These are phyloP conservation scores for Tetropium fuscum DNA, from an alignment of 2,888 invertebrate genomes.

Conservation along the genomic window DNA sequence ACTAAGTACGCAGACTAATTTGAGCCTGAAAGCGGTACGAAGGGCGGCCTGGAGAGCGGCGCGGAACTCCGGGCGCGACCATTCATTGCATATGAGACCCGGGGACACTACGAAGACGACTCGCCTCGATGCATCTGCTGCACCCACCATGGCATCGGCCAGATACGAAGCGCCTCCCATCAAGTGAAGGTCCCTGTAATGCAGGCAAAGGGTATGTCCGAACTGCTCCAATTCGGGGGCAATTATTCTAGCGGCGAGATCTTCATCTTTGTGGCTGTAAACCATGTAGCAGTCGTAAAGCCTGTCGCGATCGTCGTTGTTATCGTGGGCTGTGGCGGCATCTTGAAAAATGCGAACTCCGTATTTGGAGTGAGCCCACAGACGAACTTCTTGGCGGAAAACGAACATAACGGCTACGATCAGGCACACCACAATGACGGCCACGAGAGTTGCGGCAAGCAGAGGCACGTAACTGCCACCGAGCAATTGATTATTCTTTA, in stretches of 20 bases:
- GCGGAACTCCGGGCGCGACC: conserved; percentile 85
- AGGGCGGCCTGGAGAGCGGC: conserved; percentile 84
- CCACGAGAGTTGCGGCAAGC: conserved; percentile 77
- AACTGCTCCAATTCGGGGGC: conserved; percentile 81
- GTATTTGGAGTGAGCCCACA: conserved; percentile 85
- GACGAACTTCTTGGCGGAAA: conserved; percentile 81
- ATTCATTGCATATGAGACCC: conserved; percentile 85
- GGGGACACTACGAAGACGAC: conserved; percentile 85
- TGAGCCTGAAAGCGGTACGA: conserved; percentile 75
- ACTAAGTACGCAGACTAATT: conserved; percentile 72
- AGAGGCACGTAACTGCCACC: conserved; percentile 82
- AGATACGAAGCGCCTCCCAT: conserved; percentile 74
- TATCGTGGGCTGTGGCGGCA: conserved; percentile 68
- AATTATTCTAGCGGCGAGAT: conserved; percentile 75
- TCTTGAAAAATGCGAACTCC: conserved; percentile 81
- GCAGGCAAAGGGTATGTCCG: conserved; percentile 76
- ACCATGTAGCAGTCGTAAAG: conserved; percentile 87
- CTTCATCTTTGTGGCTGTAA: conserved; percentile 85
- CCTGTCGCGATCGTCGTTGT: conserved; percentile 66
- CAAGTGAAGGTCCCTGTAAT: conserved; percentile 73
- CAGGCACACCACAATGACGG: conserved; percentile 77
- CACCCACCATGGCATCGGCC: conserved; percentile 73
- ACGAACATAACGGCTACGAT: conserved; percentile 78
- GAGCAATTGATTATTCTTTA: conserved; percentile 73
- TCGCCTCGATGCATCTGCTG: conserved; percentile 75